Percentiles rank a stretch among this genome's conserved stretches.
Conservation (phyloP, 1,140 invertebrate genomes). For the Cyclina sinensis region DNA sequence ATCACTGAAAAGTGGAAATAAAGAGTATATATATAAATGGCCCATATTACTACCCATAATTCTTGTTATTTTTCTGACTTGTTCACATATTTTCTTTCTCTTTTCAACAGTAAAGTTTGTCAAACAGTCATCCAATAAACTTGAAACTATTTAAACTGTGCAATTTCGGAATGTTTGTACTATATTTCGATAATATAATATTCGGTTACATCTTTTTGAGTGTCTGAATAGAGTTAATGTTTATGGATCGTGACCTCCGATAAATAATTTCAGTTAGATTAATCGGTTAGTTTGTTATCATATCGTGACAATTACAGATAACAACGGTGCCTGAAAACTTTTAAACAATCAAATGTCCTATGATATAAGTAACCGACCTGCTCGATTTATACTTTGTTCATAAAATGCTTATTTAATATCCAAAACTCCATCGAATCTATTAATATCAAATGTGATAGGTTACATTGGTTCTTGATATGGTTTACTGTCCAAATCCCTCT, state of each 20-base stretch:
- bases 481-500: neutral
- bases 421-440: neutral
- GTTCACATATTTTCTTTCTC: too few species aligned
- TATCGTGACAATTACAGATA: neutral
- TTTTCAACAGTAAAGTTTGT: too few species aligned
- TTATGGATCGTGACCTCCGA: neutral
- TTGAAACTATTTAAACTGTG: neutral
- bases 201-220: conserved; percentile 5
- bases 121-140: too few species aligned
- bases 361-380: neutral
- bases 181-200: neutral
- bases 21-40: too few species aligned
- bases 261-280: conserved; percentile 6
- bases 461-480: neutral
- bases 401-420: neutral
- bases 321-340: neutral
- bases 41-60: too few species aligned
- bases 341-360: conserved; percentile 9
- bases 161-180: neutral
- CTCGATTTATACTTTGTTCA: neutral
- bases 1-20: too few species aligned
- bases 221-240: neutral
- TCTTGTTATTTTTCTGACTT: too few species aligned
- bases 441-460: neutral
- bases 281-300: neutral